Conservation (phyloP, 2,797 vertebrate genomes). For the Furcifer pardalis region DNA sequence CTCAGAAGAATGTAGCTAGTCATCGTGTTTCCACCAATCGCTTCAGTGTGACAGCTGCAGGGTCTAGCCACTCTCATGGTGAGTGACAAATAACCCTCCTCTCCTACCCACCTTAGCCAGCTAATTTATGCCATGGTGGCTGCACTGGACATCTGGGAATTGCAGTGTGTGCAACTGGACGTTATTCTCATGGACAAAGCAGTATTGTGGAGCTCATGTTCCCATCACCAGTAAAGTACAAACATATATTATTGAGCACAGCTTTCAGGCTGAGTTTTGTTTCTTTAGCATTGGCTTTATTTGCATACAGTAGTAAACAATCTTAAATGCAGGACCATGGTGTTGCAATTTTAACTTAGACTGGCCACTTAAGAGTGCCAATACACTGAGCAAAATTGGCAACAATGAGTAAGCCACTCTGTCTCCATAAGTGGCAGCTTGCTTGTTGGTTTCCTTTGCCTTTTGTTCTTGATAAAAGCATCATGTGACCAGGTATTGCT, state of each 20-base stretch:
- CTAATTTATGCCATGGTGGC: neutral
- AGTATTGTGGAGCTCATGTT: neutral
- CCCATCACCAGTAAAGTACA: neutral
- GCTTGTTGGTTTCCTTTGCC: neutral
- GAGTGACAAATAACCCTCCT: slow-evolving; percentile 59
- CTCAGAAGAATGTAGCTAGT: slow-evolving; percentile 94
- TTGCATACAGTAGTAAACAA: neutral
- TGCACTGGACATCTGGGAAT: neutral
- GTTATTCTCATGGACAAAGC: neutral
- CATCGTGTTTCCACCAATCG: slow-evolving; percentile 89
- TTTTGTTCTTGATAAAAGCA: neutral
- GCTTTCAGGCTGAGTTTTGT: neutral
- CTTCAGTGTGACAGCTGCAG: slow-evolving; percentile 82
- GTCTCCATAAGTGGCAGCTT: neutral
- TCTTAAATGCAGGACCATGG: neutral
- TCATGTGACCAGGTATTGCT: neutral
- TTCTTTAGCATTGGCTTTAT: neutral
- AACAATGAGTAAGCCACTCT: neutral
- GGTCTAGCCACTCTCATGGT: slow-evolving; percentile 90
- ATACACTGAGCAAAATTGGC: neutral
- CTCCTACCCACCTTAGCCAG: neutral
- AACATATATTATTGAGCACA: neutral
- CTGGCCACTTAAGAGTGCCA: neutral
- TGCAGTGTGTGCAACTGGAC: neutral
- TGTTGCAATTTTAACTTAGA: neutral